phyloP scores from a whole-genome alignment of 2,113 vertebrate genomes.

The Semnornis frantzii region DNA sequence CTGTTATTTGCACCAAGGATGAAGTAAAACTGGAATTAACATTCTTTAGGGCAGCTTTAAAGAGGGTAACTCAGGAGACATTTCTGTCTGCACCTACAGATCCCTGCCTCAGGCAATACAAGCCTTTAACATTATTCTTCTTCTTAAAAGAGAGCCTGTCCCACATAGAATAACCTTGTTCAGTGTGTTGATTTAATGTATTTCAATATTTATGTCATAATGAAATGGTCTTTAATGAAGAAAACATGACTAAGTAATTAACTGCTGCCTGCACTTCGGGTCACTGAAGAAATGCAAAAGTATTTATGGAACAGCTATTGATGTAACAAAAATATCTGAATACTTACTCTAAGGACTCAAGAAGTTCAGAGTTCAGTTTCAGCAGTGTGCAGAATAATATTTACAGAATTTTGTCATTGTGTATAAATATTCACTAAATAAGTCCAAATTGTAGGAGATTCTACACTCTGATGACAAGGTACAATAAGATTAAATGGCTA shows the following conservation, averaged over 20 bases:
- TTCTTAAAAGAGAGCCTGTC: not conserved
- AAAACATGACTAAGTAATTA: not conserved
- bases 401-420: not conserved
- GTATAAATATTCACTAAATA: not conserved
- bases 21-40: too few relatives aligned
- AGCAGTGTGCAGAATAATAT: not conserved
- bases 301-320: not conserved
- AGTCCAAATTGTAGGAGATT: not conserved
- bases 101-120: slow-evolving; percentile 8
- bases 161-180: not conserved
- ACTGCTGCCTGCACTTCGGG: not conserved
- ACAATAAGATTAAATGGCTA: not conserved
- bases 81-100: not conserved
- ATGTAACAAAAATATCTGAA: not conserved
- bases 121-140: not conserved
- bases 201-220: not conserved
- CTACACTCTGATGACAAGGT: not conserved
- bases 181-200: not conserved
- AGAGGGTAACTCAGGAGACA: not conserved
- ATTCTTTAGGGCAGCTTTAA: too few relatives aligned
- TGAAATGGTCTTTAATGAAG: not conserved
- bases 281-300: not conserved
- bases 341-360: not conserved
- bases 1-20: too few relatives aligned
- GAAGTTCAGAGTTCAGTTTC: not conserved